phyloP scores from a whole-genome alignment of 2,888 invertebrate genomes.

The Nemoura dubitans region DNA sequence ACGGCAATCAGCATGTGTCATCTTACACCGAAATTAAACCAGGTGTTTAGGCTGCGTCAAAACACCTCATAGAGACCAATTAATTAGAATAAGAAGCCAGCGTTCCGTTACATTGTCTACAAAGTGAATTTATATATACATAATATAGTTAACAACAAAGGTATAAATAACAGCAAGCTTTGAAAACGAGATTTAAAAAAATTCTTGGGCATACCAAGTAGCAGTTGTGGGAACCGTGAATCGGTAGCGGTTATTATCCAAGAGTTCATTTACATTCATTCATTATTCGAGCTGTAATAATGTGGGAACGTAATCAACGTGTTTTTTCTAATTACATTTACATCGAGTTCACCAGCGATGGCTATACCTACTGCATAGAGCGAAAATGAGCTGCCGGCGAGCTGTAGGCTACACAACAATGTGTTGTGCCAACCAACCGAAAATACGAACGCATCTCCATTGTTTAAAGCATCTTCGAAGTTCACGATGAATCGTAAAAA shows the following conservation, averaged over 20 bases:
- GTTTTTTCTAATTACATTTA: not conserved
- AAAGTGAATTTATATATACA: not conserved
- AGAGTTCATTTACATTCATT: slow-evolving; percentile 12
- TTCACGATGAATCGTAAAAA: slow-evolving; percentile 21
- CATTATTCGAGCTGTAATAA: slow-evolving; percentile 12
- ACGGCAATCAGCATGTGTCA: not conserved
- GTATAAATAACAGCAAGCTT: not conserved
- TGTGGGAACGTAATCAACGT: slow-evolving; percentile 7
- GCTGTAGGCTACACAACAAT: not conserved
- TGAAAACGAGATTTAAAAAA: slow-evolving; percentile 7
- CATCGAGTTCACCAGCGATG: not conserved
- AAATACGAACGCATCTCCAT: not conserved
- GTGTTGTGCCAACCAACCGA: not conserved
- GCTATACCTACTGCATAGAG: not conserved
- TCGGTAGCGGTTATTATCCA: not conserved
- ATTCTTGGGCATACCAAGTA: not conserved
- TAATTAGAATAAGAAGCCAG: not conserved
- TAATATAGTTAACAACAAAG: not conserved
- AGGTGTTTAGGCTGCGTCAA: not conserved
- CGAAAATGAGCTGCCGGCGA: not conserved
- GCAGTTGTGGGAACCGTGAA: not conserved
- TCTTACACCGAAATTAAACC: not conserved
- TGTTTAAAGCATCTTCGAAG: not conserved
- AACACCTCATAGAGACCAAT: not conserved
- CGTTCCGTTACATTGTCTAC: not conserved